Percentiles rank a stretch among this genome's conserved stretches.
These are phyloP conservation scores for Calcarius lapponicus DNA, from an alignment of 2,797 vertebrate genomes.

Conservation along the genomic window DNA sequence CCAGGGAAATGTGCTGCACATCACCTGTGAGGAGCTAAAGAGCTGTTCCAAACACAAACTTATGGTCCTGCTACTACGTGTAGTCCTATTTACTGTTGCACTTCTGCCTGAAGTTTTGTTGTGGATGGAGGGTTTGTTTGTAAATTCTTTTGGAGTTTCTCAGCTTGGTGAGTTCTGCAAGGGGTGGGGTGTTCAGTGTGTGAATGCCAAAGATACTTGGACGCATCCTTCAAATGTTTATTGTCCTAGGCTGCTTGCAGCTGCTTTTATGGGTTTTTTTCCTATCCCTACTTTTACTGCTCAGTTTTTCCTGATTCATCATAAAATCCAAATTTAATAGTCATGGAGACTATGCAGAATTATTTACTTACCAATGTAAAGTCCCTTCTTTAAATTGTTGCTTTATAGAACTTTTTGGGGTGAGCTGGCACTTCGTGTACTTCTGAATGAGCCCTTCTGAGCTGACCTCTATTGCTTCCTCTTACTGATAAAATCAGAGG, in stretches of 20 bases:
- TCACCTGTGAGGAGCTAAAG: background rate
- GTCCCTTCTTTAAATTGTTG: background rate
- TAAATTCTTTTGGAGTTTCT: conserved; percentile 26
- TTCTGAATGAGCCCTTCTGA: background rate
- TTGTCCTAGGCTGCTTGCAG: background rate
- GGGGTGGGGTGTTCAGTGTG: background rate
- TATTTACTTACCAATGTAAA: background rate
- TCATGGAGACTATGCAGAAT: background rate
- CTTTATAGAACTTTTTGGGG: background rate
- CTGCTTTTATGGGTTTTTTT: background rate
- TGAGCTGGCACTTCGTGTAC: background rate
- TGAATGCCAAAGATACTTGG: conserved; percentile 20
- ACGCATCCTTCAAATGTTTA: background rate
- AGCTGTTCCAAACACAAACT: background rate
- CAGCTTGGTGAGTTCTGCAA: background rate
- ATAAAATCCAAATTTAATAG: background rate
- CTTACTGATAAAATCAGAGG: background rate
- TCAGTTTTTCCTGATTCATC: background rate
- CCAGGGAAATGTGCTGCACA: background rate
- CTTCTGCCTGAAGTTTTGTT: conserved; percentile 18
- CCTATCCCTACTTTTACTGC: background rate
- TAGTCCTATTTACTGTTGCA: background rate
- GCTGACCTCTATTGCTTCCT: background rate
- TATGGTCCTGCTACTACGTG: background rate
- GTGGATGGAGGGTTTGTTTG: background rate